Evolutionary conservation across 2,888 invertebrate genomes (phyloP).

Genomic region (Pterostichus madidus): DNA sequence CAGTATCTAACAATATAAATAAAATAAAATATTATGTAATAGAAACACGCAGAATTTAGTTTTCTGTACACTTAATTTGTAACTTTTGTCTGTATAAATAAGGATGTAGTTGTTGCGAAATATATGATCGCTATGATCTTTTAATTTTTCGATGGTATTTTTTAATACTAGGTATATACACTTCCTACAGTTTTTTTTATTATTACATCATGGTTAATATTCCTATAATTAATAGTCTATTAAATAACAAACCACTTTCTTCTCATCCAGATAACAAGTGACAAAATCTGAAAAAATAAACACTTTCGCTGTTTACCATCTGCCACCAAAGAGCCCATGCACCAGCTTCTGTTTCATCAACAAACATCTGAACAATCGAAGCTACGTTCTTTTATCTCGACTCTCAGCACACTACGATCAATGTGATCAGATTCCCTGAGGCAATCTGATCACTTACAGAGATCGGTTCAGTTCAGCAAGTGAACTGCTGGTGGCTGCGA

Average conservation of each 20-base stretch:
- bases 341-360: conserved; percentile 35
- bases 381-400: no score
- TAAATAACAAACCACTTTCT: conserved; percentile 1
- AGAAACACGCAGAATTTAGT: no score
- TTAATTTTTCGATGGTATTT: no score
- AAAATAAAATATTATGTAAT: no score
- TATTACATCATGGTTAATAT: no score
- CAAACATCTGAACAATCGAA: conserved; percentile 25
- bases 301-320: conserved; percentile 45
- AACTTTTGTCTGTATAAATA: no score
- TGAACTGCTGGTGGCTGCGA: not conserved
- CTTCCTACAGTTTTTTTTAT: no score
- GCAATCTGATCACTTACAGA: conserved; percentile 28
- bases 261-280: not conserved
- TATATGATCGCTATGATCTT: no score
- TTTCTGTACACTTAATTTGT: no score
- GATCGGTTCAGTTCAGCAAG: not conserved
- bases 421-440: not conserved
- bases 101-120: no score
- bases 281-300: conserved; percentile 10
- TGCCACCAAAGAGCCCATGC: not conserved
- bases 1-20: no score
- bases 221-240: not conserved
- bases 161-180: no score
- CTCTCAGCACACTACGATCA: not conserved